Evolutionary conservation across 1,140 invertebrate genomes (phyloP).

Genomic region (Calliphora vicina): DNA sequence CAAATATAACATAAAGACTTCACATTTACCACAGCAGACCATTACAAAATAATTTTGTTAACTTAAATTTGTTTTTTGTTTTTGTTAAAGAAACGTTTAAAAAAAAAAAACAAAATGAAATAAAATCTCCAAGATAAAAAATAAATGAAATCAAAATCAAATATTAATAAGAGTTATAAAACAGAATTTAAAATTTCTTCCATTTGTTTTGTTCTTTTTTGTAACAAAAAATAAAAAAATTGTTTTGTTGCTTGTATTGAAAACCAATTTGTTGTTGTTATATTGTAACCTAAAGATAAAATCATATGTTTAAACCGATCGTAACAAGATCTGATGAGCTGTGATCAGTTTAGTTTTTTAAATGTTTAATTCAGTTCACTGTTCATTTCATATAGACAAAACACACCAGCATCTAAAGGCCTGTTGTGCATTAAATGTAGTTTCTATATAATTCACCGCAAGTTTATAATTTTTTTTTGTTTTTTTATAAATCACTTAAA

Average conservation of each 20-base stretch:
- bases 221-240: background rate
- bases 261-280: slow-evolving; percentile 19
- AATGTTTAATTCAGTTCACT: background rate
- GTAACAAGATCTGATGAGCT: background rate
- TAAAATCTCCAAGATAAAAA: slow-evolving; percentile 12
- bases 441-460: slow-evolving; percentile 38
- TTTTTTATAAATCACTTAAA: background rate
- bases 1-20: slow-evolving; percentile 70
- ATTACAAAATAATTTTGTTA: slow-evolving; percentile 54
- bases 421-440: background rate
- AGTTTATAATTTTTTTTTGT: background rate
- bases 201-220: background rate
- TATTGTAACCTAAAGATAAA: background rate
- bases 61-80: slow-evolving; percentile 24
- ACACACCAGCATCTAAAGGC: slow-evolving; percentile 27
- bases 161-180: slow-evolving; percentile 5
- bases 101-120: background rate
- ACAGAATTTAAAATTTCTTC: background rate
- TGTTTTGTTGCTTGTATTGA: background rate
- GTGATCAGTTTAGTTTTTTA: background rate
- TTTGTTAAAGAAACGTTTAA: background rate
- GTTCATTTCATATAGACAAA: slow-evolving; percentile 10
- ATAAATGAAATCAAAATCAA: slow-evolving; percentile 18
- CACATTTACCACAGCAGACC: slow-evolving; percentile 65
- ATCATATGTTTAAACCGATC: background rate